phyloP scores from a whole-genome alignment of 2,888 invertebrate species.

The Cremastobaeus sp. region DNA sequence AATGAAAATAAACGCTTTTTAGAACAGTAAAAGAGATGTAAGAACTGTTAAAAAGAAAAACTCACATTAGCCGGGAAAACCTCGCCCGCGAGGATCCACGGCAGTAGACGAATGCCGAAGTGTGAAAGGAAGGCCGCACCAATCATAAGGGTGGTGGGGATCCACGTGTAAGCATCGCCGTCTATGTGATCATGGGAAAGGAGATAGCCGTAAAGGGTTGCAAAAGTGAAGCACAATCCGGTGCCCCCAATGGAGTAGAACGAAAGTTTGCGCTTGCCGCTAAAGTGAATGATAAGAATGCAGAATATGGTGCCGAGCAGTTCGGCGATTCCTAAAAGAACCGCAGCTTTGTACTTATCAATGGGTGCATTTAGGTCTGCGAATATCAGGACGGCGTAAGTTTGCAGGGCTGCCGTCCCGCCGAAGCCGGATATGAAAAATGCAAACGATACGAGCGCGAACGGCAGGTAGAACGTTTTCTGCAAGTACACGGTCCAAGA shows the following conservation, averaged over 20 bases:
- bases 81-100: slow-evolving; percentile 90
- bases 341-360: slow-evolving; percentile 87
- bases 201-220: slow-evolving; percentile 80
- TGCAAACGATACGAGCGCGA: slow-evolving; percentile 82
- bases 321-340: slow-evolving; percentile 85
- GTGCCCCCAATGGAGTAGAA: slow-evolving; percentile 84
- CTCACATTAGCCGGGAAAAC: slow-evolving; percentile 78
- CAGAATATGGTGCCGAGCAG: slow-evolving; percentile 84
- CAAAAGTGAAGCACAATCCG: slow-evolving; percentile 82
- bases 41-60: too few species aligned
- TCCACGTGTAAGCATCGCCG: slow-evolving; percentile 79
- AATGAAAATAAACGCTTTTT: too few species aligned
- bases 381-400: slow-evolving; percentile 87
- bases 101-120: slow-evolving; percentile 84
- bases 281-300: slow-evolving; percentile 84
- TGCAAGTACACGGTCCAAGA: slow-evolving; percentile 79
- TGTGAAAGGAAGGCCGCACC: slow-evolving; percentile 85
- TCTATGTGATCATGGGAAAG: slow-evolving; percentile 59
- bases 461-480: slow-evolving; percentile 84
- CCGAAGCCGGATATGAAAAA: slow-evolving; percentile 88
- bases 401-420: slow-evolving; percentile 86
- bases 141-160: slow-evolving; percentile 84
- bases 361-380: slow-evolving; percentile 85
- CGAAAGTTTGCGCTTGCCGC: slow-evolving; percentile 85
- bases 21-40: too few species aligned